phyloP scores from a whole-genome alignment of 2,888 invertebrate species.

The Eucera pruinosa region DNA sequence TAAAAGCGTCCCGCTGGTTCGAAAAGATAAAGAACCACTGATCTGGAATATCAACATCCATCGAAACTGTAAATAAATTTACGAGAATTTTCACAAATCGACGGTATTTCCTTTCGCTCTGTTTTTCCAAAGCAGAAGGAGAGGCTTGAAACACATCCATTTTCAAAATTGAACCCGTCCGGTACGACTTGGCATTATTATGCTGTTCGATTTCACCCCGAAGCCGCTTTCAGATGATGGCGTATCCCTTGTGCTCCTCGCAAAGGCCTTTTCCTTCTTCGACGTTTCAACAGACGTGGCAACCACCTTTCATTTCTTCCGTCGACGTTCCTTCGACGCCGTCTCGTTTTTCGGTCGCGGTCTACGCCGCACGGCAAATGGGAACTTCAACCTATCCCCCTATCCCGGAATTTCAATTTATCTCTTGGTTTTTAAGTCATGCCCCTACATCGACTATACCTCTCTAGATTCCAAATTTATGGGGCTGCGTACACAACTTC shows the following conservation, averaged over 20 bases:
- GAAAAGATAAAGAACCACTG: no score
- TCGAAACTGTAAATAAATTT: neutral
- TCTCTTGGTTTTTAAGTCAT: conserved; percentile 50
- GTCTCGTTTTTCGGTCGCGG: conserved; percentile 7
- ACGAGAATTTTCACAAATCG: neutral
- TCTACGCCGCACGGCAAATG: conserved; percentile 24
- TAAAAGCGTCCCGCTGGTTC: no score
- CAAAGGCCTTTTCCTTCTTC: conserved; percentile 10
- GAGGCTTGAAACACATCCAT: conserved; percentile 49
- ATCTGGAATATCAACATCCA: no score
- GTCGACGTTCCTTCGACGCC: conserved; percentile 13
- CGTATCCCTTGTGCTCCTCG: neutral
- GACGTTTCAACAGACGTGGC: conserved; percentile 14
- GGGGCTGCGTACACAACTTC: neutral
- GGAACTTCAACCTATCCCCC: neutral
- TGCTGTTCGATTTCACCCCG: conserved; percentile 51
- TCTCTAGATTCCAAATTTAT: conserved; percentile 4
- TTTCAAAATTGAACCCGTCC: conserved; percentile 63
- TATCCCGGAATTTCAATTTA: conserved; percentile 47
- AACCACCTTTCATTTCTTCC: conserved; percentile 39
- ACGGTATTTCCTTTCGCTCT: neutral
- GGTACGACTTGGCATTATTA: conserved; percentile 44
- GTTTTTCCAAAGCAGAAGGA: no score
- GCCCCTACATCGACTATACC: conserved; percentile 18
- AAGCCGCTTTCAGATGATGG: conserved; percentile 2